Percentiles rank a stretch among this genome's conserved stretches.
phyloP scores from a whole-genome alignment of 1,140 invertebrate genomes.

The Odontomachus brunneus region DNA sequence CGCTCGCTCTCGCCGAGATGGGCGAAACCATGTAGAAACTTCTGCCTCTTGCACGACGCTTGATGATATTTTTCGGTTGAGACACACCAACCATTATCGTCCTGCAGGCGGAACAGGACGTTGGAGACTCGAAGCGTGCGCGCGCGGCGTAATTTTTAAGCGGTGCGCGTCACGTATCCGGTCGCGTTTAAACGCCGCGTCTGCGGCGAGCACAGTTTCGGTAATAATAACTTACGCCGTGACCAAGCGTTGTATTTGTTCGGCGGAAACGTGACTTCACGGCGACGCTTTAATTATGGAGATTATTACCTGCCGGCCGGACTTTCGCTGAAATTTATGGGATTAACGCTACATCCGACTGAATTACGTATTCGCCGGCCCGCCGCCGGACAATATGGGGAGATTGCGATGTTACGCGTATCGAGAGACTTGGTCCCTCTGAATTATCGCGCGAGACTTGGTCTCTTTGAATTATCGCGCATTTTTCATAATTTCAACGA shows the following conservation, averaged over 20 bases:
- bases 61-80: slow-evolving; percentile 49
- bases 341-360: slow-evolving; percentile 30
- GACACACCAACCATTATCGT: slow-evolving; percentile 50
- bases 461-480: no score
- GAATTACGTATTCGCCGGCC: slow-evolving; percentile 19
- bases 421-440: neutral
- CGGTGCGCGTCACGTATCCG: neutral
- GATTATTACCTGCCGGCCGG: slow-evolving; percentile 29
- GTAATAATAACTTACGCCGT: slow-evolving; percentile 22
- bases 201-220: slow-evolving; percentile 19
- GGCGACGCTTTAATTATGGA: slow-evolving; percentile 34
- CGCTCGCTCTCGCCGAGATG: neutral
- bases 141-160: slow-evolving; percentile 38
- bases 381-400: neutral
- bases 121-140: slow-evolving; percentile 37
- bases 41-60: slow-evolving; percentile 25
- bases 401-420: neutral
- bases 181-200: slow-evolving; percentile 15
- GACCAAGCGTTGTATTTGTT: slow-evolving; percentile 24
- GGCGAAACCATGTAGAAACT: slow-evolving; percentile 48
- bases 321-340: slow-evolving; percentile 31
- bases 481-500: neutral
- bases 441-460: neutral
- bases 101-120: neutral
- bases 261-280: slow-evolving; percentile 26